These are phyloP conservation scores for Aphelenchoides besseyi DNA, from an alignment of 1,140 invertebrate species.

Conservation along the genomic window DNA sequence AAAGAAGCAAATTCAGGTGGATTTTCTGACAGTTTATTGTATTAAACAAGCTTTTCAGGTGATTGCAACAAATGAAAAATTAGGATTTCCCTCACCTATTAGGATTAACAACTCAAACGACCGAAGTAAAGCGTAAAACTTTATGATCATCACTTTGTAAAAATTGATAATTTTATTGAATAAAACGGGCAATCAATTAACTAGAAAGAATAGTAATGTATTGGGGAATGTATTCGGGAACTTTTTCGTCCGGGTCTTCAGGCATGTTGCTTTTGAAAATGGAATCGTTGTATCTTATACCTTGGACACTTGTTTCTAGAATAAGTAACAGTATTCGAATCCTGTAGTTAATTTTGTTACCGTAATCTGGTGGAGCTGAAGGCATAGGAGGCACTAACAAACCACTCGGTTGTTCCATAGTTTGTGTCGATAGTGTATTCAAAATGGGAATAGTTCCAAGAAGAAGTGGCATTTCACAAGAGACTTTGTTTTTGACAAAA, in stretches of 20 bases:
- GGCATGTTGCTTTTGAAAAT: conserved; percentile 22
- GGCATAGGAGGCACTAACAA: conserved; percentile 4
- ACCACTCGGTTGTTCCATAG: neutral
- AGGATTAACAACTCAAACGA: neutral
- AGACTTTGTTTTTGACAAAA: neutral
- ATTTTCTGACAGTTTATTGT: neutral
- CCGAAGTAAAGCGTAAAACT: neutral
- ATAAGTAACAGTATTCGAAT: conserved; percentile 14
- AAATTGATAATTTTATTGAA: neutral
- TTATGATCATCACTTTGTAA: neutral
- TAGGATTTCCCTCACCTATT: neutral
- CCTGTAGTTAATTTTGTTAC: no score
- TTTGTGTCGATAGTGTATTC: neutral
- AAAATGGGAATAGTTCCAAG: conserved; percentile 14
- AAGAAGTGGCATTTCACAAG: conserved; percentile 12
- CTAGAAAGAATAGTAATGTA: conserved; percentile 12
- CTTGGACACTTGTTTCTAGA: neutral
- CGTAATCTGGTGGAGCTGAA: conserved; percentile 23
- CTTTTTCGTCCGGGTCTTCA: conserved; percentile 22
- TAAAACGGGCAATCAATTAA: neutral
- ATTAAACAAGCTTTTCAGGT: neutral
- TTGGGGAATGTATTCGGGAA: conserved; percentile 21
- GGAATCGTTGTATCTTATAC: conserved; percentile 15
- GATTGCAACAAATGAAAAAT: conserved; percentile 12
- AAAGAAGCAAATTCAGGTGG: no score